Base-by-base conservation (phyloP, 2,797 vertebrate species). In the Malurus splendens region DNA sequence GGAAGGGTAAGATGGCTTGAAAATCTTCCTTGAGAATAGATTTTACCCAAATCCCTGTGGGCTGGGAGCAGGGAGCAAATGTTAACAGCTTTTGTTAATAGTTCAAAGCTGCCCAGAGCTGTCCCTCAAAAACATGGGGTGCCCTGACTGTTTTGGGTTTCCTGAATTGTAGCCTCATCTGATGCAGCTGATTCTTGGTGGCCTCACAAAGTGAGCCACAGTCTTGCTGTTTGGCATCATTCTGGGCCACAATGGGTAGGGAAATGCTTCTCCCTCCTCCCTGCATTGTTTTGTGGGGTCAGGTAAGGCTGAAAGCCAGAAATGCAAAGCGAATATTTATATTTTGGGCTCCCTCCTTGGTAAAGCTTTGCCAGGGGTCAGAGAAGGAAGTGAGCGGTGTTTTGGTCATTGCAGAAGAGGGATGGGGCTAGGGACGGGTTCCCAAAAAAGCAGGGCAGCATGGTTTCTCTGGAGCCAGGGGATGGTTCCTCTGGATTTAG, bases 1-100 rank as follows among this genome's bases (percentile, higher is more conserved):
- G 10, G 88, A 98, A 44, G 99, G 99, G 99, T 99, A 94, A 96
- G 98, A 64, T 38, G 33, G 30, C 42, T 67, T 75, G 36, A 61
- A 90, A 80, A 22, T 56, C 44, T 30, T 77, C n/a, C 22, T 22
- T 12, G 18, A 71, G 32, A 89, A 61, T 1, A 47, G 17, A 65
- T 71, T 77, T 82, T 65, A 70, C 6, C 16, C 51, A 41, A 45
- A 28, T 17, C 3, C 62, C 10, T 47, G 61, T 39, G 28, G 13
- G 17, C 36, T 59, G 47, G 38, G 28, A 86, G 10, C 22, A 32
- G 68, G 22, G 5, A 77, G 11, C 7, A 66, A 59, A 33, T 33
- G 33, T 70, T 38, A 56, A 48, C 20, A 86, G n/a, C 28, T 41
- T 45, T 48, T 59, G 4, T 38, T 77, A 71, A 45, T n/a, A 50